These are phyloP conservation scores for Tuta absoluta DNA, from an alignment of 2,888 invertebrate genomes.

Conservation along the genomic window DNA sequence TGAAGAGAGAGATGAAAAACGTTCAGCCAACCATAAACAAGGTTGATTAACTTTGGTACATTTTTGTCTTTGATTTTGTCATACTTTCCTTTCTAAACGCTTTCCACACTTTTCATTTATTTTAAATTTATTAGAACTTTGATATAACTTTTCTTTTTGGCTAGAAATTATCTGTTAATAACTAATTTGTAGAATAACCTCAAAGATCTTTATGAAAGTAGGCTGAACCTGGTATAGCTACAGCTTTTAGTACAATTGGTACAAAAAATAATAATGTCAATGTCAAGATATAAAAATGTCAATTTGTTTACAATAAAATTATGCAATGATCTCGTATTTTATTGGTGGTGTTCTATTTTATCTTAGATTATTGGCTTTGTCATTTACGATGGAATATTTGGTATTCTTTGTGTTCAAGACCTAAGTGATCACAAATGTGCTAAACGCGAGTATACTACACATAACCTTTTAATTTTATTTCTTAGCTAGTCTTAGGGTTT, in stretches of 20 bases:
- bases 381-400: constrained; percentile 13
- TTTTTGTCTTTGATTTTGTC: constrained; percentile 1
- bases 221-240: neutral
- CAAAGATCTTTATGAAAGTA: neutral
- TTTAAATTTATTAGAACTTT: no score
- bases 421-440: neutral
- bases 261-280: constrained; percentile 10
- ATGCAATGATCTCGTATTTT: neutral
- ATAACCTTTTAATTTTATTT: no score
- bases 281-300: neutral
- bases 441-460: no score
- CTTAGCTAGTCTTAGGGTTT: neutral
- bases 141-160: no score
- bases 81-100: neutral
- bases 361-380: neutral
- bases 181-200: no score
- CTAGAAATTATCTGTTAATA: no score
- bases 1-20: constrained; percentile 21
- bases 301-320: constrained; percentile 17
- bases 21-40: constrained; percentile 24
- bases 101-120: neutral
- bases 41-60: neutral
- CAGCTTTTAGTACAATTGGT: neutral
- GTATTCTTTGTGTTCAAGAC: neutral
- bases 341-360: constrained; percentile 5